These are phyloP conservation scores for Nematolebias whitei DNA, from an alignment of 2,113 vertebrate species.

Conservation along the genomic window DNA sequence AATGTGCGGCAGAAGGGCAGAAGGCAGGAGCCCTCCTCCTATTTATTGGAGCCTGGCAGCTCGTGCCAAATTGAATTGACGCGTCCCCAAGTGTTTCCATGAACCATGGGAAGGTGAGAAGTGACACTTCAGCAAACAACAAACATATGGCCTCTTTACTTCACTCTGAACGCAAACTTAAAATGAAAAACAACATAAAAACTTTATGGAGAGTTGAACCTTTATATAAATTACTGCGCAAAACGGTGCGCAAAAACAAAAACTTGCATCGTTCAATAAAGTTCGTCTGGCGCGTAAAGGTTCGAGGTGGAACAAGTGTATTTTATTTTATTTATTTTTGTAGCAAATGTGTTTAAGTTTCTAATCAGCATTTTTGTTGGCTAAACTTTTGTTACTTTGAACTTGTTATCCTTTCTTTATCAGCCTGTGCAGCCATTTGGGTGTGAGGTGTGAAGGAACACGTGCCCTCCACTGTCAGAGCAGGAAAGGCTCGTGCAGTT, in stretches of 20 bases:
- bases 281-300: too few species aligned
- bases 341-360: not conserved
- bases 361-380: not conserved
- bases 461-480: conserved; percentile 43
- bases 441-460: conserved; percentile 67
- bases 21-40: conserved; percentile 22
- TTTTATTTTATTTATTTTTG: too few species aligned
- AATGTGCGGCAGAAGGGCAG: conserved; percentile 14
- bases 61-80: conserved; percentile 77
- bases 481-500: conserved; percentile 22
- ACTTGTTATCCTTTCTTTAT: conserved; percentile 24
- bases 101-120: conserved; percentile 72
- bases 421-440: conserved; percentile 56
- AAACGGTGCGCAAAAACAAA: not conserved
- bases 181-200: not conserved
- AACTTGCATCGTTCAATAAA: too few species aligned
- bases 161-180: not conserved
- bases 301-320: not conserved
- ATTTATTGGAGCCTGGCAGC: conserved; percentile 54
- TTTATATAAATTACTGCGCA: not conserved
- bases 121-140: conserved; percentile 72
- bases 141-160: conserved; percentile 59
- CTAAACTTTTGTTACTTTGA: conserved; percentile 17
- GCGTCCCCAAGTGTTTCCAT: conserved; percentile 72
- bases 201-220: too few species aligned